phyloP scores from a whole-genome alignment of 1,140 invertebrate species.

The Drosophila leontia region DNA sequence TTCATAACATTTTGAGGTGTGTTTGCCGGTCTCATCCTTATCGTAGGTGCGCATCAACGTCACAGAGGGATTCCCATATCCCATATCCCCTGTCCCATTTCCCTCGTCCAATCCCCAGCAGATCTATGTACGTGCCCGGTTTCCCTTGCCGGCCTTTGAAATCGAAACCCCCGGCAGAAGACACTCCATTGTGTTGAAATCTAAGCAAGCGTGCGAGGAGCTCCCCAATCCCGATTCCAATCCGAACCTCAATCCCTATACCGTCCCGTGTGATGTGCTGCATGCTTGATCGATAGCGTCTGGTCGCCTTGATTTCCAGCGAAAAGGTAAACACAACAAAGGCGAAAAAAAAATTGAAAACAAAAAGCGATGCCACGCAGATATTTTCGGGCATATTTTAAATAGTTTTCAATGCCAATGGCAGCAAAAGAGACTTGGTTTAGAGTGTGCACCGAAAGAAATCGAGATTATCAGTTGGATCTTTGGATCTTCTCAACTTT shows the following conservation, averaged over 20 bases:
- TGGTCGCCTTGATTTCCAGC: constrained; percentile 56
- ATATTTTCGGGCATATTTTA: constrained; percentile 71
- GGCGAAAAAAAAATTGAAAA: constrained; percentile 45
- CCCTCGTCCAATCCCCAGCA: constrained; percentile 18
- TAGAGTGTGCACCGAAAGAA: constrained; percentile 30
- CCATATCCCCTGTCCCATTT: constrained; percentile 10
- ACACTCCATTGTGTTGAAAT: constrained; percentile 75
- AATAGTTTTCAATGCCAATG: constrained; percentile 80
- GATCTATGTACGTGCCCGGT: constrained; percentile 57
- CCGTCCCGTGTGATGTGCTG: constrained; percentile 46
- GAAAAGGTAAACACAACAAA: constrained; percentile 53
- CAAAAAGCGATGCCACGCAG: constrained; percentile 66
- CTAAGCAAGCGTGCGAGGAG: constrained; percentile 55
- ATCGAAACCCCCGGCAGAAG: constrained; percentile 66
- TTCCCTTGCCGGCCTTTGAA: constrained; percentile 61
- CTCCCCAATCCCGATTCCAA: constrained; percentile 21
- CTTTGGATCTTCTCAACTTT: constrained; percentile 3
- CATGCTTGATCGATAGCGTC: constrained; percentile 77
- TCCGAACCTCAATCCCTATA: constrained; percentile 8
- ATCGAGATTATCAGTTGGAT: constrained; percentile 11
- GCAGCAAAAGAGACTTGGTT: constrained; percentile 17
- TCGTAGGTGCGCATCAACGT: constrained; percentile 79
- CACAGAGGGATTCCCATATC: constrained; percentile 49
- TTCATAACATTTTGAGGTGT: constrained; percentile 66
- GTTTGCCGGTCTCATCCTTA: constrained; percentile 63